Evolutionary conservation across 1,140 invertebrate species (phyloP).

Genomic region (Hyles vespertilio): DNA sequence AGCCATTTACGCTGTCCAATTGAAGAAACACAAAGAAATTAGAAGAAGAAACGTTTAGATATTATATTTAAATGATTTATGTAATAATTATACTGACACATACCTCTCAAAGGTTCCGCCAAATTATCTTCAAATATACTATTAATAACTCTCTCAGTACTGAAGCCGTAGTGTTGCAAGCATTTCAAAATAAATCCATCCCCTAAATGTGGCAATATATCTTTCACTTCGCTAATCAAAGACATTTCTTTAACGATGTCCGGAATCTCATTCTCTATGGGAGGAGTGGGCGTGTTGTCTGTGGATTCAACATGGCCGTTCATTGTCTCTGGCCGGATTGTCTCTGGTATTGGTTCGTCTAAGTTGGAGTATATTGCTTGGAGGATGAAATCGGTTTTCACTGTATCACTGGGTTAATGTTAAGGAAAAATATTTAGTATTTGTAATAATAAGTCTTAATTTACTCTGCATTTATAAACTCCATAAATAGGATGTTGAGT

Average conservation of each 20-base stretch:
- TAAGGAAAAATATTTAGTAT: conserved; percentile 20
- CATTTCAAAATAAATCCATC: conserved; percentile 84
- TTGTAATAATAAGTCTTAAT: no score
- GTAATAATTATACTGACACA: conserved; percentile 8
- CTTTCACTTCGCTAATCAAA: conserved; percentile 82
- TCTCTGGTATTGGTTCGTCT: conserved; percentile 46
- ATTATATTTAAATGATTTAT: not conserved
- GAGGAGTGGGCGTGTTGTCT: conserved; percentile 48
- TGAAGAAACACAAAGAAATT: no score
- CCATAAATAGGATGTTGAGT: no score
- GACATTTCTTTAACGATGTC: conserved; percentile 75
- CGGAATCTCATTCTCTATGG: conserved; percentile 61
- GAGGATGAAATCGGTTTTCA: conserved; percentile 77
- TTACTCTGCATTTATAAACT: no score
- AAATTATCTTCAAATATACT: conserved; percentile 84
- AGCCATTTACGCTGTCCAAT: no score
- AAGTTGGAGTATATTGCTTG: conserved; percentile 70
- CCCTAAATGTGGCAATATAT: conserved; percentile 87
- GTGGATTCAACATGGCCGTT: conserved; percentile 44
- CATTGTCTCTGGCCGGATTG: conserved; percentile 25
- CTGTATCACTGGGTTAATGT: conserved; percentile 73
- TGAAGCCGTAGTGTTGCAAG: conserved; percentile 84
- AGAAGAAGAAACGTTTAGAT: no score
- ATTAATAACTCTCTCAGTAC: conserved; percentile 85
- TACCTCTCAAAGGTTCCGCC: conserved; percentile 54